phyloP scores from a whole-genome alignment of 1,140 invertebrate species.

The Odontomachus brunneus region DNA sequence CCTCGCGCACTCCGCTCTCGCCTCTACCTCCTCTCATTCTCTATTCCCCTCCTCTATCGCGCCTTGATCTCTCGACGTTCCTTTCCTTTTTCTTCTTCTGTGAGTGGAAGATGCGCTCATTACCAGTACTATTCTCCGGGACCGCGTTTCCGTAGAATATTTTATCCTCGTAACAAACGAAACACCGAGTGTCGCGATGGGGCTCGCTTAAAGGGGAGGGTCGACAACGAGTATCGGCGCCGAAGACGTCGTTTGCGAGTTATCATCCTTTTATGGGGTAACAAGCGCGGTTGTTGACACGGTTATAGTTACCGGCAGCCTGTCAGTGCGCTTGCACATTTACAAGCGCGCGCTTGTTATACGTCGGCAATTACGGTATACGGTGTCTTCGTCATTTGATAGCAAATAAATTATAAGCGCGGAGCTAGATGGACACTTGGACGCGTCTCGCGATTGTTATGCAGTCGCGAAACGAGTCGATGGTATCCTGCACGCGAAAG shows the following conservation, averaged over 20 bases:
- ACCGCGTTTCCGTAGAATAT: constrained; percentile 44
- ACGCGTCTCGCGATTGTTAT: neutral
- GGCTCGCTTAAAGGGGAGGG: neutral
- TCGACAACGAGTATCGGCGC: constrained; percentile 1
- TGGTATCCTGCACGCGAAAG: neutral
- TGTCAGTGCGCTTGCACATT: neutral
- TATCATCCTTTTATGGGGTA: constrained; percentile 36
- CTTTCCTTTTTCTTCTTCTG: neutral
- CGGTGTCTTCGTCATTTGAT: neutral
- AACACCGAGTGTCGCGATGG: constrained; percentile 7
- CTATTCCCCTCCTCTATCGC: neutral
- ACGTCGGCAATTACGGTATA: neutral
- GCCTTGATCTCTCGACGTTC: neutral
- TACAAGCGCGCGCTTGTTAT: constrained; percentile 10
- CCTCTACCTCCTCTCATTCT: constrained; percentile 4
- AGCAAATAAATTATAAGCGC: neutral
- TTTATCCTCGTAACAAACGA: constrained; percentile 32
- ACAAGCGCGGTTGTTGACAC: neutral
- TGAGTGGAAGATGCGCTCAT: constrained; percentile 54
- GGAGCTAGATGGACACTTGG: neutral
- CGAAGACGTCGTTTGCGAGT: constrained; percentile 4
- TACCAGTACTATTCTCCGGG: constrained; percentile 60
- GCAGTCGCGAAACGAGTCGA: too few species aligned
- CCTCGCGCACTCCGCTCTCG: neutral
- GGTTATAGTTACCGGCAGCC: constrained; percentile 2